Evolutionary conservation across 2,888 invertebrate species (phyloP), one percentile per base, ranked within the genome.

Genomic region (Neelides folsomi): DNA sequence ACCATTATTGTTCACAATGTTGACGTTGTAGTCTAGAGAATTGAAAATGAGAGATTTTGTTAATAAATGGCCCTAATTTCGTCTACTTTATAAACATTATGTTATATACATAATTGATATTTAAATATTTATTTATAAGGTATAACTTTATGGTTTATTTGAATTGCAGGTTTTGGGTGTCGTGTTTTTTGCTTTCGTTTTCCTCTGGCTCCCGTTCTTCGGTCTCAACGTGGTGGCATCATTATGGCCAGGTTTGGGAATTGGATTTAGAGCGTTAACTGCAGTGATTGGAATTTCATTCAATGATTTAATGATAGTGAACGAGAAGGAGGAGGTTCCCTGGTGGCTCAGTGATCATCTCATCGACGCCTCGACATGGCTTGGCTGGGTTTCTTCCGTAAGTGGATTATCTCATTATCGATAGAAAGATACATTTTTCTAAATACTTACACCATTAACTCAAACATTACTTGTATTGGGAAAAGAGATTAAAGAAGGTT

Each of bases 201-300:
- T 72, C 40, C 71, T 72, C 54, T 73, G 73, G 73, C 67, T 70
- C 9, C 73, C 73, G 15, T 73, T 73, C 64, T 73, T 73, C 61
- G 63, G 66, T 18, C 65, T 68, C 47, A 73, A 73, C 60, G 67
- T 74, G 47, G 56, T 71, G 27, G 64, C 67, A 39, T 73, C 71
- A 12, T 66, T 71, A 47, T 71, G 71, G 44, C 56, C 66, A 40
- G 48, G 52, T 27, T 27, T 7, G 27, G 18, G 2, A n/a, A n/a
- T n/a, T n/a, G n/a, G n/a, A n/a, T n/a, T n/a, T n/a, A n/a, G n/a
- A n/a, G n/a, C n/a, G n/a, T n/a, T n/a, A n/a, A n/a, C n/a, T n/a
- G n/a, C n/a, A n/a, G n/a, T 27, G 27, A 27, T 7, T 3, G 27
- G 27, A 7, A 27, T 27, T 27, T 27, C 3, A 27, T 27, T 27